Evolutionary conservation across 2,113 vertebrate genomes (phyloP), one percentile per base, ranked within the genome.

Genomic region (Ctenodactylus gundi): DNA sequence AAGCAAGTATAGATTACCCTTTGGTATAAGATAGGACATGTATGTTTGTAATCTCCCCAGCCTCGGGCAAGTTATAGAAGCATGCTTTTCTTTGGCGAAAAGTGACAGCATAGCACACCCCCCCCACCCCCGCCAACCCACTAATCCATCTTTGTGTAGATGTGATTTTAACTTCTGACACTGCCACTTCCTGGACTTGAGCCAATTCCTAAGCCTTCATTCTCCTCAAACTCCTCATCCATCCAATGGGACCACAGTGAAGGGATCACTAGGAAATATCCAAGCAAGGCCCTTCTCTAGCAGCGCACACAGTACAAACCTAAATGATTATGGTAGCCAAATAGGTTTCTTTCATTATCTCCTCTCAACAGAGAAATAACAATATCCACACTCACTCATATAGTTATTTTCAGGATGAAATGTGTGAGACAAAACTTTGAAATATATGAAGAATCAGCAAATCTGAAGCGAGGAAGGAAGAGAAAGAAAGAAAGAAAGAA

Each of bases 391-490:
- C 62, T 87, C 73, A 85, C 57, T 73, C 55, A 23, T 8, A 17
- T 55, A 75, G 80, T 72, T 93, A 92, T 93, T 95, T 91, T 90
- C 58, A 75, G 80, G 36, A 80, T 60, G 62, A 91, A 84, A 93
- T 87, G 91, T 90, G 93, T 86, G 80, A 95, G 91, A 86, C 53
- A 88, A 84, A 84, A 55, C 86, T 95, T 83, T 44, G 87, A 88
- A 84, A 84, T 55, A 94, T 55, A 84, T 60, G 81, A 62, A 85
- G 58, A 72, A 14, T 77, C 83, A 51, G 76, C 85, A 89, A 86
- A 91, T 67, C 86, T 1, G 20, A 95, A 93, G 81, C 53, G 36
- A 65, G 64, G 31, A 55, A 55, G 46, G 67, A 58, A 49, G 72
- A 57, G n/a, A n/a, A n/a, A n/a, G n/a, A n/a, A n/a, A n/a, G n/a